Percentiles rank a stretch among this genome's conserved stretches.
phyloP scores from a whole-genome alignment of 1,140 invertebrate genomes.

The Tigriopus japonicus region DNA sequence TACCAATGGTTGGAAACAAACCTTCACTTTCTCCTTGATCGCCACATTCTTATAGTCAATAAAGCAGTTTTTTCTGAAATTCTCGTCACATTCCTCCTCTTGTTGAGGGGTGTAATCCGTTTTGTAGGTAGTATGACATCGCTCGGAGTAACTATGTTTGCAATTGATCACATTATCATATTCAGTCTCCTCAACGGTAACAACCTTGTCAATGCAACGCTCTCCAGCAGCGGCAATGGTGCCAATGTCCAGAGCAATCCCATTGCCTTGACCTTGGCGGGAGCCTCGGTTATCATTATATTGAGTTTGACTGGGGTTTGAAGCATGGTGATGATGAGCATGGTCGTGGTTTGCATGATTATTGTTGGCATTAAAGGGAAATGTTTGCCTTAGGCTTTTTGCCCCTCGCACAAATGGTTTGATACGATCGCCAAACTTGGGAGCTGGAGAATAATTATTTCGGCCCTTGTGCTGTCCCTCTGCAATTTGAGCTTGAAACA shows the following conservation, averaged over 20 bases:
- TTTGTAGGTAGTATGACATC: constrained; percentile 6
- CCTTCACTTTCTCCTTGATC: not conserved
- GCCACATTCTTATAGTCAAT: constrained; percentile 11
- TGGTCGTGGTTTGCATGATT: not conserved
- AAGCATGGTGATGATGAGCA: not conserved
- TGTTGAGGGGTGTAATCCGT: constrained; percentile 8
- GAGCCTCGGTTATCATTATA: not conserved
- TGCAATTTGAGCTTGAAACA: too few relatives aligned
- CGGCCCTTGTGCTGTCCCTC: too few relatives aligned
- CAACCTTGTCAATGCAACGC: constrained; percentile 5
- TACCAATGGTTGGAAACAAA: constrained; percentile 1
- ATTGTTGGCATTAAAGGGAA: not conserved
- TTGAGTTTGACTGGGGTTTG: not conserved
- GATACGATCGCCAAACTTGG: too few relatives aligned
- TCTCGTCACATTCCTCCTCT: constrained; percentile 12
- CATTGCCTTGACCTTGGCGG: not conserved
- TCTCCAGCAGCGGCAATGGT: constrained; percentile 10
- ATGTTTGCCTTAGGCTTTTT: not conserved
- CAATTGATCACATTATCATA: constrained; percentile 12
- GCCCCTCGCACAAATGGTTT: too few relatives aligned
- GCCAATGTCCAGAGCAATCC: not conserved
- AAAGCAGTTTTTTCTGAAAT: constrained; percentile 8
- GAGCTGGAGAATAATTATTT: too few relatives aligned
- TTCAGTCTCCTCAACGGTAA: constrained; percentile 6
- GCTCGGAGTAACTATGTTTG: not conserved